Evolutionary conservation across 2,888 invertebrate species (phyloP), one percentile per base, ranked within the genome.

Genomic region (Dryadula phaetusa): DNA sequence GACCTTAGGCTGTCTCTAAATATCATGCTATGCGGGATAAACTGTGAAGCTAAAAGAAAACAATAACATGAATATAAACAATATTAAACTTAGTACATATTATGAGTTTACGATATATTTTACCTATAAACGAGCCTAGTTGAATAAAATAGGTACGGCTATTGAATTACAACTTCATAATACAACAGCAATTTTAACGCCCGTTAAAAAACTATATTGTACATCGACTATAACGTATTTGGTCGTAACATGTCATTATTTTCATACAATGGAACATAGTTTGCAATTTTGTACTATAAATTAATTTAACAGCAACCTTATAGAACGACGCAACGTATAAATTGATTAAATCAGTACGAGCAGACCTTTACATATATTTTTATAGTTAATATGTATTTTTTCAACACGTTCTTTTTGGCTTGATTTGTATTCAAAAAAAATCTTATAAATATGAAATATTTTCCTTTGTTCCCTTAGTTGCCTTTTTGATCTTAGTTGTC

Each of bases 201-300:
- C 22, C 14, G 14, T 42, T 16, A 42, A 42, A 47, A 14, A 14
- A 47, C 5, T 20, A 22, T 47, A 1, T 6, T 47, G 14, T 25
- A 25, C 12, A 10, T 25, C 7, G 14, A 28, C 25, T 8, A 52
- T 52, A 16, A 16, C 52, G 10, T 28, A 28, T 52, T 28, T 28
- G 28, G 52, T 52, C 16, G 28, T 52, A 52, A 25, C 32, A 49
- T 16, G 28, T 3, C 16, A 28, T 52, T 52, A 28, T 10, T 52
- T n/a, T 18, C 16, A 10, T 52, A 16, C 52, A 52, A 52, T 52
- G 28, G 52, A 16, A 28, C 52, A 8, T 52, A 4, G 3, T 1
- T 28, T 8, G 49, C 28, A 16, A 28, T 52, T 52, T 28, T 16
- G 52, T 28, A n/a, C 28, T 28, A 16, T 52, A 52, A 32, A 10